Evolutionary conservation across 1,140 invertebrate species (phyloP).

Genomic region (Zelostemma sp.): DNA sequence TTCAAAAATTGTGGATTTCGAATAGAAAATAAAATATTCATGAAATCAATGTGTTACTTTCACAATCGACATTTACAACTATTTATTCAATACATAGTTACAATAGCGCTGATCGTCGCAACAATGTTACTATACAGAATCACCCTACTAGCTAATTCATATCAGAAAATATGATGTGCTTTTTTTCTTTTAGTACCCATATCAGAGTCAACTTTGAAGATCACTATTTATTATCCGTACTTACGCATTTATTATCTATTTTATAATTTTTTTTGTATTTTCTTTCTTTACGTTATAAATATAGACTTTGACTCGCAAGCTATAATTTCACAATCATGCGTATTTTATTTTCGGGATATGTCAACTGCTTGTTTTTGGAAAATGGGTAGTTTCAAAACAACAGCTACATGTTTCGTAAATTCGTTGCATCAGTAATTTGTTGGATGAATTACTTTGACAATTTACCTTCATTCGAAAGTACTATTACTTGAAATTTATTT

Average conservation of each 20-base stretch:
- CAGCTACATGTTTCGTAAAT: too few relatives aligned
- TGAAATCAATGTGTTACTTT: not conserved
- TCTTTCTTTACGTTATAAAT: conserved; percentile 2
- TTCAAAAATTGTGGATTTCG: not conserved
- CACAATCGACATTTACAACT: conserved; percentile 2
- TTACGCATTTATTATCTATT: not conserved
- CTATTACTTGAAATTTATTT: too few relatives aligned
- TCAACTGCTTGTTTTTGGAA: not conserved
- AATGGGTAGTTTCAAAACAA: not conserved
- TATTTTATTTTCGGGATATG: not conserved
- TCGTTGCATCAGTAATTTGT: not conserved
- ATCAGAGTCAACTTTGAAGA: conserved; percentile 4
- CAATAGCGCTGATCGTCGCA: not conserved
- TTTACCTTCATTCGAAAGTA: not conserved
- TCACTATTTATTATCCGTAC: not conserved
- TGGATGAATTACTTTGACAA: too few relatives aligned
- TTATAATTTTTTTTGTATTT: conserved; percentile 2
- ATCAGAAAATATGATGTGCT: conserved; percentile 5
- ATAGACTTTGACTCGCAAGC: conserved; percentile 5
- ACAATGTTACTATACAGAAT: conserved; percentile 6
- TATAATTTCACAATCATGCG: conserved; percentile 3
- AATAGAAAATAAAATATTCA: not conserved
- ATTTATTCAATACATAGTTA: conserved; percentile 4
- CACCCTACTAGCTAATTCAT: not conserved
- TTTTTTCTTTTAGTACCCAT: not conserved